Conservation (phyloP, 2,113 vertebrate genomes). For the Bubo scandiacus region DNA sequence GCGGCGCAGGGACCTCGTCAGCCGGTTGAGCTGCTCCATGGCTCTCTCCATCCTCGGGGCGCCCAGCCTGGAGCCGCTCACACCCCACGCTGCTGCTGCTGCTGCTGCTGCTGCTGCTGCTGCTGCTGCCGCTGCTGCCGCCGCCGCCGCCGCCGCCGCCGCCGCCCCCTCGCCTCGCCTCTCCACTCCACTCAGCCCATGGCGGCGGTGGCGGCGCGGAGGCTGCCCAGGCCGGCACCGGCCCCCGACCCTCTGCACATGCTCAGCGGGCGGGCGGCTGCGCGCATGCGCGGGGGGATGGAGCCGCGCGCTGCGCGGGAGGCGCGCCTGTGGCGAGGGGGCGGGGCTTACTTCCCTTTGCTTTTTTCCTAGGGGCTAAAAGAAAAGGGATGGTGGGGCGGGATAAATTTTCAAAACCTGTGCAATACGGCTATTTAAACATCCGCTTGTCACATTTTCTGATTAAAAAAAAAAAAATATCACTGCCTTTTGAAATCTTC, state of each 20-base stretch:
- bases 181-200: constrained; percentile 58
- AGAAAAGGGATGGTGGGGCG: rapidly evolving
- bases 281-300: neutral
- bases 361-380: rapidly evolving
- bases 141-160: too few species aligned
- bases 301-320: rapidly evolving
- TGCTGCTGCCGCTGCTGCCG: too few species aligned
- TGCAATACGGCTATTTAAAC: rapidly evolving
- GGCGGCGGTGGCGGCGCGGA: rapidly evolving
- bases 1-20: constrained; percentile 93
- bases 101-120: too few species aligned
- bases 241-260: neutral
- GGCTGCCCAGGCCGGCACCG: neutral
- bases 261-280: neutral
- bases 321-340: rapidly evolving
- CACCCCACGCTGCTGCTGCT: neutral
- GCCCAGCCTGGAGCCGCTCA: neutral
- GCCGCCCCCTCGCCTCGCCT: neutral
- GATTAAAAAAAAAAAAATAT: too few species aligned
- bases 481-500: rapidly evolving
- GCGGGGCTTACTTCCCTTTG: too few species aligned
- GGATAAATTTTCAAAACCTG: rapidly evolving
- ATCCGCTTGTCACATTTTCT: neutral
- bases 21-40: constrained; percentile 96
- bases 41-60: constrained; percentile 94